Percentiles rank a stretch among this genome's conserved stretches.
These are phyloP conservation scores for Formica exsecta DNA, from an alignment of 1,140 invertebrate genomes.

Conservation along the genomic window DNA sequence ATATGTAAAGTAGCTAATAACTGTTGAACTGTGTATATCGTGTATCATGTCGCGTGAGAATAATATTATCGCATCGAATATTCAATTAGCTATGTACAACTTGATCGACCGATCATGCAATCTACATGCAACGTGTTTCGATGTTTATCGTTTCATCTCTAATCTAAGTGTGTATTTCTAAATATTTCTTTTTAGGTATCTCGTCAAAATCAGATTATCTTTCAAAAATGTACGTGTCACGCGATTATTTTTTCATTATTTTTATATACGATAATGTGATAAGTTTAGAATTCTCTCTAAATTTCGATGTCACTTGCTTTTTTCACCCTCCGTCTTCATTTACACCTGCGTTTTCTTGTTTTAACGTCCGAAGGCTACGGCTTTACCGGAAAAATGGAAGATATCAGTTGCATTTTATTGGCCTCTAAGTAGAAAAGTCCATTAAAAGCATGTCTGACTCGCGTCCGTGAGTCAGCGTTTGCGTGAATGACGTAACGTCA, in stretches of 20 bases:
- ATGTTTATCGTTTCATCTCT: background rate
- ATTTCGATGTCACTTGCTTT: background rate
- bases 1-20: slow-evolving; percentile 13
- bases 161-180: slow-evolving; percentile 4
- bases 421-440: slow-evolving; percentile 86
- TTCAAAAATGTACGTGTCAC: background rate
- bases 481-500: slow-evolving; percentile 23
- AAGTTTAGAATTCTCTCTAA: background rate
- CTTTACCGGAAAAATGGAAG: slow-evolving; percentile 81
- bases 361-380: slow-evolving; percentile 75
- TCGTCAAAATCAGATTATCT: background rate
- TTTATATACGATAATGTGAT: too few relatives aligned
- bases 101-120: slow-evolving; percentile 3
- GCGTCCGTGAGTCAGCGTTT: slow-evolving; percentile 32
- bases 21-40: slow-evolving; percentile 2
- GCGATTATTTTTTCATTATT: background rate
- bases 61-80: slow-evolving; percentile 19
- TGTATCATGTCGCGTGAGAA: slow-evolving; percentile 29
- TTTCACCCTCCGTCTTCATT: background rate
- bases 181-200: background rate
- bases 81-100: slow-evolving; percentile 32
- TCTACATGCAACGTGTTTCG: slow-evolving; percentile 8
- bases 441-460: slow-evolving; percentile 79
- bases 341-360: background rate
- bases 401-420: slow-evolving; percentile 83